phyloP scores from a whole-genome alignment of 1,140 invertebrate genomes.

The Venustaconcha ellipsiformis region DNA sequence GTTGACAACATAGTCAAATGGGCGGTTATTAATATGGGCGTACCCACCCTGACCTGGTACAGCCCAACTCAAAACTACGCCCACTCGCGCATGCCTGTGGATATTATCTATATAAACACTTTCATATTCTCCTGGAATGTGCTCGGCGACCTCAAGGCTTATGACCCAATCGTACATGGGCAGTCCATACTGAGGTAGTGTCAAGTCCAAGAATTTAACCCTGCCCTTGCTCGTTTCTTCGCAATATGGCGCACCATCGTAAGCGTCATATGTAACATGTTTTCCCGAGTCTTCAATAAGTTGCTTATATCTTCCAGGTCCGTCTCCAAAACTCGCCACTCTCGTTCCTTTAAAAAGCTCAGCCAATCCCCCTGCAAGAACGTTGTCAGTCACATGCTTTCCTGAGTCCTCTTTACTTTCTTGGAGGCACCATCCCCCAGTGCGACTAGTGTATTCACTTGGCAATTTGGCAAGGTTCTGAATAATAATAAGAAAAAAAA shows the following conservation, averaged over 20 bases:
- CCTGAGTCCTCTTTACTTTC: conserved; percentile 3
- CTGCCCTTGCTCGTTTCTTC: conserved; percentile 25
- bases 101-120: conserved; percentile 26
- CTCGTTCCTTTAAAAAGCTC: conserved; percentile 6
- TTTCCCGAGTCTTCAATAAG: conserved; percentile 25
- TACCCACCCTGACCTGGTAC: conserved; percentile 24
- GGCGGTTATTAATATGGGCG: conserved; percentile 28
- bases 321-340: conserved; percentile 42
- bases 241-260: conserved; percentile 42
- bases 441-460: conserved; percentile 4
- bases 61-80: conserved; percentile 31
- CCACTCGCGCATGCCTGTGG: conserved; percentile 20
- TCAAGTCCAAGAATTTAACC: conserved; percentile 40
- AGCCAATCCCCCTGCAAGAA: neutral
- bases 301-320: conserved; percentile 41
- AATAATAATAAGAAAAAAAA: too few species aligned
- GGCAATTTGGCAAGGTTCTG: too few species aligned
- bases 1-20: conserved; percentile 17
- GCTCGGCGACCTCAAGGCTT: conserved; percentile 31
- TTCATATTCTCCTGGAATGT: conserved; percentile 22
- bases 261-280: conserved; percentile 31
- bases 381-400: conserved; percentile 13
- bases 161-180: conserved; percentile 35
- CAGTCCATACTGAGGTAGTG: conserved; percentile 36
- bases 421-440: conserved; percentile 17